Percentiles rank a stretch among this genome's conserved stretches.
phyloP scores from a whole-genome alignment of 2,113 vertebrate genomes.

The Phylloscopus trochilus region DNA sequence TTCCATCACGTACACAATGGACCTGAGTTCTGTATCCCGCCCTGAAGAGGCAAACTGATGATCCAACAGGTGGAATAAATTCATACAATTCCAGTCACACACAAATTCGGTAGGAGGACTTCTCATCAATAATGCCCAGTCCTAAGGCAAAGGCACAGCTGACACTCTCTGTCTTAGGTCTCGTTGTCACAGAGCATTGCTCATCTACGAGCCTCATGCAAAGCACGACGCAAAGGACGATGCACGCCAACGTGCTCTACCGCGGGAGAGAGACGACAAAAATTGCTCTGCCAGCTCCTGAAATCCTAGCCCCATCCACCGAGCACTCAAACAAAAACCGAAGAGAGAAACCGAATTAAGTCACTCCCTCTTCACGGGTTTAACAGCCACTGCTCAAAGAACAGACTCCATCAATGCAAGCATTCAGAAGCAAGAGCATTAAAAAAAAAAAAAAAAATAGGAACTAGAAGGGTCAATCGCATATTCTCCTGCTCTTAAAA shows the following conservation, averaged over 20 bases:
- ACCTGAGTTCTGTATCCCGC: background rate
- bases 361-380: background rate
- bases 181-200: rapidly evolving
- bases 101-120: background rate
- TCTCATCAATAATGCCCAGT: background rate
- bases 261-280: background rate
- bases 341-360: background rate
- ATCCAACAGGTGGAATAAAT: constrained; percentile 9
- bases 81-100: background rate
- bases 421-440: background rate
- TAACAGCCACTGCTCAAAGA: background rate
- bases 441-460: too few relatives aligned
- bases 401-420: background rate
- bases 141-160: background rate
- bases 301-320: background rate
- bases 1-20: background rate
- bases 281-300: background rate
- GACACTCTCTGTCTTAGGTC: background rate
- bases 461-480: background rate
- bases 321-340: background rate
- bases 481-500: background rate
- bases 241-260: background rate
- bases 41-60: background rate
- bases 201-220: background rate
- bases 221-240: rapidly evolving